A percentile compares a stretch with the other conserved stretches of the same genome.
phyloP scores from a whole-genome alignment of 2,888 invertebrate species.

The Hanleya hanleyi region DNA sequence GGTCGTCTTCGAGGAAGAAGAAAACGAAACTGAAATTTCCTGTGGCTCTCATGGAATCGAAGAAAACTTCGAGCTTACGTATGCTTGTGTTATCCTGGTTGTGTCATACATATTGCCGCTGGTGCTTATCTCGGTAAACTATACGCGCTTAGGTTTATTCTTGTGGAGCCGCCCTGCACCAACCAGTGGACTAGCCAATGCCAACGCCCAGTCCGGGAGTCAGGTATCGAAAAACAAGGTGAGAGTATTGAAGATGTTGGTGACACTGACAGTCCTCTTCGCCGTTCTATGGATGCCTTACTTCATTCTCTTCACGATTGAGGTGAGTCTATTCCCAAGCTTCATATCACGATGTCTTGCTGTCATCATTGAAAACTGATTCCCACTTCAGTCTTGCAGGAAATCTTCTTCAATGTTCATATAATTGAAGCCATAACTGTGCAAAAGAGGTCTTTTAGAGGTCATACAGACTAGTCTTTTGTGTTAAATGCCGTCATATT shows the following conservation, averaged over 20 bases:
- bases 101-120: conserved; percentile 33
- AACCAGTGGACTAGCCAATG: neutral
- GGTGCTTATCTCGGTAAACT: conserved; percentile 26
- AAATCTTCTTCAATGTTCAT: too few relatives aligned
- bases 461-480: too few relatives aligned
- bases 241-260: conserved; percentile 19
- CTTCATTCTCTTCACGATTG: conserved; percentile 36
- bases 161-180: conserved; percentile 10
- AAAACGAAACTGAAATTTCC: conserved; percentile 10
- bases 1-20: neutral
- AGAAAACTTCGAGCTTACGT: conserved; percentile 39
- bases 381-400: too few relatives aligned
- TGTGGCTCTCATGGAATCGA: conserved; percentile 42
- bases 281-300: conserved; percentile 35
- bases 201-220: neutral
- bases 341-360: too few relatives aligned
- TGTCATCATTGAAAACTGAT: too few relatives aligned
- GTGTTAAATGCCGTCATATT: too few relatives aligned
- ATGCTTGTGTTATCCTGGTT: conserved; percentile 31
- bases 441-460: too few relatives aligned
- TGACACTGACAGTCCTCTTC: conserved; percentile 26
- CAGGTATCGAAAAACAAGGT: conserved; percentile 11
- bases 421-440: too few relatives aligned
- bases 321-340: too few relatives aligned
- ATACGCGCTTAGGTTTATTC: conserved; percentile 18